Conservation (phyloP, 2,113 vertebrate species). For the Cololabis saira region DNA sequence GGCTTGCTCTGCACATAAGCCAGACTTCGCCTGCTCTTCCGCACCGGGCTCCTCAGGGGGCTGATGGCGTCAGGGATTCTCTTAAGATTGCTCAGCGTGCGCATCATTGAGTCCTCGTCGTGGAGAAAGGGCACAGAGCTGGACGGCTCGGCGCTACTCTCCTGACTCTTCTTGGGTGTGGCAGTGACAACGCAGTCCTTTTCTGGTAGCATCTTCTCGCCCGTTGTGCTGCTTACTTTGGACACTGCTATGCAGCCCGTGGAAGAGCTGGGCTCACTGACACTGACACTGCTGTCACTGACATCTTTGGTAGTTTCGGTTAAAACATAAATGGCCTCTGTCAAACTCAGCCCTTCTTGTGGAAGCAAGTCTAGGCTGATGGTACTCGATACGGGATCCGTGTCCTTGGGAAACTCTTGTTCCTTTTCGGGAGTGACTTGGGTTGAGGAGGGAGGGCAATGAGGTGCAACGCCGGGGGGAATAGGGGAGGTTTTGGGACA, state of each 20-base stretch:
- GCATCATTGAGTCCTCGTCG: slow-evolving; percentile 95
- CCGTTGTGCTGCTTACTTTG: slow-evolving; percentile 67
- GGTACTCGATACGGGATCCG: slow-evolving; percentile 75
- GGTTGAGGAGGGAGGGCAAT: slow-evolving; percentile 14
- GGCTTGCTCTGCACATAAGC: slow-evolving; percentile 80
- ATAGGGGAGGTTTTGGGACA: too few relatives aligned
- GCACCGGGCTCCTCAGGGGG: slow-evolving; percentile 92
- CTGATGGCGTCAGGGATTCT: slow-evolving; percentile 92
- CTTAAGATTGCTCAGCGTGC: slow-evolving; percentile 87
- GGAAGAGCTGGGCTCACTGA: slow-evolving; percentile 24
- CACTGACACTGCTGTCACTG: neutral
- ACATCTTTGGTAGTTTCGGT: slow-evolving; percentile 23
- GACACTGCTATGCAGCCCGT: slow-evolving; percentile 32
- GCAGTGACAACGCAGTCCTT: neutral
- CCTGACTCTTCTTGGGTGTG: slow-evolving; percentile 56
- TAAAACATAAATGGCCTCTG: slow-evolving; percentile 56
- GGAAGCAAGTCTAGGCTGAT: slow-evolving; percentile 58
- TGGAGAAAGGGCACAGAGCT: slow-evolving; percentile 62
- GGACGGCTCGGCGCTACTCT: slow-evolving; percentile 34
- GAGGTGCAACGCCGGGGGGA: slow-evolving; percentile 6
- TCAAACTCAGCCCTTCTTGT: slow-evolving; percentile 59
- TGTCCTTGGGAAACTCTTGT: slow-evolving; percentile 42
- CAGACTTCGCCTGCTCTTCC: slow-evolving; percentile 79
- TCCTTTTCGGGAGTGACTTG: neutral
- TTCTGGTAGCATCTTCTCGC: slow-evolving; percentile 13